Evolutionary conservation across 2,113 vertebrate species (phyloP).

Genomic region (Mustela lutreola): DNA sequence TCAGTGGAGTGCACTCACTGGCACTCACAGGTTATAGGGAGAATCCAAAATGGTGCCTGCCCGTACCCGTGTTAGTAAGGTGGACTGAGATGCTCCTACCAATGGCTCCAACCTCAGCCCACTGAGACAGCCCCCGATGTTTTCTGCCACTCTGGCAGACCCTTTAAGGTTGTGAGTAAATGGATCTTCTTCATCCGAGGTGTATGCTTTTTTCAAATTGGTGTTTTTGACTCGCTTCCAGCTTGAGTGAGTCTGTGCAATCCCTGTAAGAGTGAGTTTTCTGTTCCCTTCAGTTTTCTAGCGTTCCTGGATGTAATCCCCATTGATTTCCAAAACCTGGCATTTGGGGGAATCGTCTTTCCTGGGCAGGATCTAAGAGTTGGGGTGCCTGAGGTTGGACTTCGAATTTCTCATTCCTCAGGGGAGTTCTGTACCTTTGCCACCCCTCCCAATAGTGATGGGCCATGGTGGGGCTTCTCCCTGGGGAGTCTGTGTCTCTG

Average conservation of each 20-base stretch:
- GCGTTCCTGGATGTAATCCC: background rate
- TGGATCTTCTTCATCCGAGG: background rate
- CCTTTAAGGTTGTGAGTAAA: background rate
- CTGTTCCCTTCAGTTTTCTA: background rate
- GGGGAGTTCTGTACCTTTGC: background rate
- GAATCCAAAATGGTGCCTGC: background rate
- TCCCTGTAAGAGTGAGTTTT: background rate
- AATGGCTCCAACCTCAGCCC: background rate
- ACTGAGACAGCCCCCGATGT: background rate
- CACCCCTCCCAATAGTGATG: background rate
- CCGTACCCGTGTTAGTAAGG: background rate
- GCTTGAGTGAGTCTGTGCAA: background rate
- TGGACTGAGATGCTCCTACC: background rate
- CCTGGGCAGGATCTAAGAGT: background rate
- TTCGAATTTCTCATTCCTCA: background rate
- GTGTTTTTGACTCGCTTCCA: background rate
- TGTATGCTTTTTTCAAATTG: background rate
- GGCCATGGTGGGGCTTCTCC: background rate
- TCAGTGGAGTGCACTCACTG: background rate
- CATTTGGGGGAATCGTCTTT: background rate
- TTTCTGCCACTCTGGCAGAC: background rate
- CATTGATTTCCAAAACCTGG: background rate
- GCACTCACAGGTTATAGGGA: background rate
- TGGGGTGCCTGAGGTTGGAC: background rate
- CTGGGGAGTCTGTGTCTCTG: background rate